These are phyloP conservation scores for Notocelia uddmanniana DNA, from an alignment of 2,888 invertebrate genomes.

Conservation along the genomic window DNA sequence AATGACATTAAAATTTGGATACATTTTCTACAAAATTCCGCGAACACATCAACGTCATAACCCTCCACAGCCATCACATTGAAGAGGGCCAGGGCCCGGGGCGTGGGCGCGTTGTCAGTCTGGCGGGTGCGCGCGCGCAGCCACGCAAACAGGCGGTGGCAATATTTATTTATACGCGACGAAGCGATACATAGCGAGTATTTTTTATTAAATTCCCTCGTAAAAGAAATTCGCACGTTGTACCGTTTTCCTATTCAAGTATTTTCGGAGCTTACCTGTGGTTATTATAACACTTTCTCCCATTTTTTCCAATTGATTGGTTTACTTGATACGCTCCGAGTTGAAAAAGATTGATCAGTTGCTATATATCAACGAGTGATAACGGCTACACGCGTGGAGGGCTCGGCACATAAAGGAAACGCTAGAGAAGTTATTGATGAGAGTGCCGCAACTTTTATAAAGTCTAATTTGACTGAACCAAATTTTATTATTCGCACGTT, in stretches of 20 bases:
- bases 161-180: background rate
- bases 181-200: background rate
- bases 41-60: too few species aligned
- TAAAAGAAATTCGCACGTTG: background rate
- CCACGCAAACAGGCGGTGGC: too few species aligned
- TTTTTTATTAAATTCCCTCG: too few species aligned
- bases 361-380: constrained; percentile 40
- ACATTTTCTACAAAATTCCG: too few species aligned
- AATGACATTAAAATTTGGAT: too few species aligned
- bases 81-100: too few species aligned
- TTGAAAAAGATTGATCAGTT: constrained; percentile 38
- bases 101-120: too few species aligned
- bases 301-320: constrained; percentile 37
- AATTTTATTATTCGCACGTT: background rate
- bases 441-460: constrained; percentile 9
- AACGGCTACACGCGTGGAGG: constrained; percentile 29
- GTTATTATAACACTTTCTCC: constrained; percentile 16
- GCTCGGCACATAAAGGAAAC: constrained; percentile 8
- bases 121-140: too few species aligned
- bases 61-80: too few species aligned
- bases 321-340: constrained; percentile 24
- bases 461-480: background rate
- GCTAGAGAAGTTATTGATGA: constrained; percentile 22
- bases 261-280: constrained; percentile 8
- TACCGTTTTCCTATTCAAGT: background rate